Percentiles rank a stretch among this genome's conserved stretches.
Evolutionary conservation across 2,113 vertebrate genomes (phyloP).

Genomic region (Brachyhypopomus gauderio): DNA sequence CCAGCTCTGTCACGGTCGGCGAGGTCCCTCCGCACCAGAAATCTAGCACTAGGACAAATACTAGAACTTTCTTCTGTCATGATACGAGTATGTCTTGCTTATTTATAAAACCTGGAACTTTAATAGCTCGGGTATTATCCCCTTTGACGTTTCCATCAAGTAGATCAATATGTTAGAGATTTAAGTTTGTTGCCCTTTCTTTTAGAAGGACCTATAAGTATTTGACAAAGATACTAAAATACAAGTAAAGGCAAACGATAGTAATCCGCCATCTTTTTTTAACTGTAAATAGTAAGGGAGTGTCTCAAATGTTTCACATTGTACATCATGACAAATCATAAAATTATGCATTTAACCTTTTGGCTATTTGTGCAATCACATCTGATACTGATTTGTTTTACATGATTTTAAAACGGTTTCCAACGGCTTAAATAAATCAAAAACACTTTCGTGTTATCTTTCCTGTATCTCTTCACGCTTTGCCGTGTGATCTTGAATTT

Average conservation of each 20-base stretch:
- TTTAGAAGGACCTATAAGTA: not conserved
- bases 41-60: constrained; percentile 17
- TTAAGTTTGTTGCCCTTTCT: not conserved
- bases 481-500: not conserved
- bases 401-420: not conserved
- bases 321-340: not conserved
- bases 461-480: not conserved
- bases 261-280: constrained; percentile 15
- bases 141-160: not conserved
- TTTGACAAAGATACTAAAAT: not conserved
- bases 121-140: not conserved
- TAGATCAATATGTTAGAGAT: not conserved
- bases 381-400: too few relatives aligned
- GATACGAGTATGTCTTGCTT: not conserved
- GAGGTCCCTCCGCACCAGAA: constrained; percentile 27
- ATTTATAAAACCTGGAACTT: constrained; percentile 55
- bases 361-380: too few relatives aligned
- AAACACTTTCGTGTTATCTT: not conserved
- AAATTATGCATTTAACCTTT: not conserved
- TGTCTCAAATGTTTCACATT: not conserved
- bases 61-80: constrained; percentile 65
- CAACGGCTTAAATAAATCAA: not conserved
- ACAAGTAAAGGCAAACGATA: not conserved
- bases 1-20: not conserved
- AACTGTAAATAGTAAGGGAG: not conserved